phyloP scores from a whole-genome alignment of 2,888 invertebrate species.

The Platycnemis pennipes region DNA sequence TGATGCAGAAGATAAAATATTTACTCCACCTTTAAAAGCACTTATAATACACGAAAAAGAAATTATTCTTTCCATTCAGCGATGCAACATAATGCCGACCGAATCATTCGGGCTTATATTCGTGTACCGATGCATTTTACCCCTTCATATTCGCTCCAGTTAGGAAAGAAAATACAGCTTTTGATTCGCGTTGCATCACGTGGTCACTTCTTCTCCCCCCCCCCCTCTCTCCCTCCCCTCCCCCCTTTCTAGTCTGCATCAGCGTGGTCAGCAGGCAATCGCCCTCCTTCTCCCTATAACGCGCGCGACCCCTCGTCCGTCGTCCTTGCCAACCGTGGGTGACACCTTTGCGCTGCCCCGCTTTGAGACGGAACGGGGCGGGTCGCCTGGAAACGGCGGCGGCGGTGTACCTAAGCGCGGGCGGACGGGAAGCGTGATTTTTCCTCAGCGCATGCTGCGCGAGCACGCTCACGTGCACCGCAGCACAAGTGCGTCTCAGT shows the following conservation, averaged over 20 bases:
- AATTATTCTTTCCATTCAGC: too few species aligned
- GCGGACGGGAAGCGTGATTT: not conserved
- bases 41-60: too few species aligned
- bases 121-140: not conserved
- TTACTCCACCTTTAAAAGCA: too few species aligned
- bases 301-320: not conserved
- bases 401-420: not conserved
- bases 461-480: not conserved
- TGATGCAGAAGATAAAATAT: too few species aligned
- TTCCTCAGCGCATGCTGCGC: not conserved
- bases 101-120: too few species aligned
- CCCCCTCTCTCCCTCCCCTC: not conserved
- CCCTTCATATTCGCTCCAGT: not conserved
- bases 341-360: slow-evolving; percentile 26
- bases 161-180: not conserved
- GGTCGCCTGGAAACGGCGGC: not conserved
- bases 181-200: not conserved
- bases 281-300: not conserved
- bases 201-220: not conserved
- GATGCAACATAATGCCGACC: too few species aligned
- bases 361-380: not conserved
- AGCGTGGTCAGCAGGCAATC: not conserved
- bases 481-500: not conserved
- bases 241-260: not conserved
- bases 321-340: slow-evolving; percentile 2